phyloP scores from a whole-genome alignment of 2,888 invertebrate species.

The Candidula unifasciata region DNA sequence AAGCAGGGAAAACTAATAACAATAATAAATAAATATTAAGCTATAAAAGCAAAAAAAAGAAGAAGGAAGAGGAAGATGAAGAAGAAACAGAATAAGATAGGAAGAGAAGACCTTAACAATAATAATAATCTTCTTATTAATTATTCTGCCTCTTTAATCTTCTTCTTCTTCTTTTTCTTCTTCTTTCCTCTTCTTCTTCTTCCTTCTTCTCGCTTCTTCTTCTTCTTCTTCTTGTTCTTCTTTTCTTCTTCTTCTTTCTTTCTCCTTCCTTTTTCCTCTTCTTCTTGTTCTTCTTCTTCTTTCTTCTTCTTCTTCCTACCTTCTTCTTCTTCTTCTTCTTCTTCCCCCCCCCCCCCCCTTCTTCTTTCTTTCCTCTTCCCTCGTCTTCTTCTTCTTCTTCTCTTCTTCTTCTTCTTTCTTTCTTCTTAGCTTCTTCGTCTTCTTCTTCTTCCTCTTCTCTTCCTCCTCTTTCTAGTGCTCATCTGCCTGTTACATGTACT shows the following conservation, averaged over 20 bases:
- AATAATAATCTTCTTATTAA: not conserved
- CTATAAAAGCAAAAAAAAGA: too few species aligned
- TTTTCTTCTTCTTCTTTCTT: not conserved
- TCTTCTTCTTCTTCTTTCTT: not conserved
- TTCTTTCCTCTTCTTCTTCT: not conserved
- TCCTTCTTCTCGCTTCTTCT: not conserved
- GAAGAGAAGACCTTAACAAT: too few species aligned
- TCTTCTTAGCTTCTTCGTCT: not conserved
- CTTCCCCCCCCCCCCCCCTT: too few species aligned
- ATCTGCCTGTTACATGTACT: too few species aligned
- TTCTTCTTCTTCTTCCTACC: not conserved
- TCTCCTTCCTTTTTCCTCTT: not conserved
- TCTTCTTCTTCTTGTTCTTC: not conserved
- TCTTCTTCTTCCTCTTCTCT: not conserved
- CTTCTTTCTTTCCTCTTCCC: too few species aligned
- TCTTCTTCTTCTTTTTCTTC: not conserved
- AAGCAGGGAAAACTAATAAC: too few species aligned
- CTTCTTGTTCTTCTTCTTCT: not conserved
- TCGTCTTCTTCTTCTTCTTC: not conserved
- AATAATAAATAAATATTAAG: too few species aligned
- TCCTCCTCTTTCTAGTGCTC: not conserved
- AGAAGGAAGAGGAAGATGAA: too few species aligned
- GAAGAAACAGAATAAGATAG: too few species aligned
- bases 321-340: not conserved
- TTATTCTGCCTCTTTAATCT: not conserved